These are phyloP conservation scores for Stenoptilia bipunctidactyla DNA, from an alignment of 2,888 invertebrate species.

Conservation along the genomic window DNA sequence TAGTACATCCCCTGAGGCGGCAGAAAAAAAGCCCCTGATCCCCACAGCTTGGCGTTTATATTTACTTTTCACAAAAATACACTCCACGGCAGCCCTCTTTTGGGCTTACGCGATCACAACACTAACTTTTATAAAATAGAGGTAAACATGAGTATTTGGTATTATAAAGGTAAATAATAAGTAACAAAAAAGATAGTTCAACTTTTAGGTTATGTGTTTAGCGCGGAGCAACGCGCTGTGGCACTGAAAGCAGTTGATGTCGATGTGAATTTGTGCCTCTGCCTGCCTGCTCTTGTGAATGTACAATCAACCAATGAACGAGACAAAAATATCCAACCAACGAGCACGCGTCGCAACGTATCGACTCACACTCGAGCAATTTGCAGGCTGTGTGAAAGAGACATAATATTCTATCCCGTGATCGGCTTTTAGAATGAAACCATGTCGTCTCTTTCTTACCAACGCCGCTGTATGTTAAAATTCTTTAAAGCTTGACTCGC, in stretches of 20 bases:
- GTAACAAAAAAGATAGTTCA: constrained; percentile 40
- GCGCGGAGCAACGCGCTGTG: constrained; percentile 66
- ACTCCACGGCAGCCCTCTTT: constrained; percentile 58
- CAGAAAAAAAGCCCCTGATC: constrained; percentile 95
- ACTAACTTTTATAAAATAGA: constrained; percentile 61
- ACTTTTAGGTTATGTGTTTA: constrained; percentile 65
- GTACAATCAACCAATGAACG: constrained; percentile 42
- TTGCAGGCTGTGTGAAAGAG: constrained; percentile 19
- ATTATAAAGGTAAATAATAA: constrained; percentile 31
- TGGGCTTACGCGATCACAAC: constrained; percentile 60
- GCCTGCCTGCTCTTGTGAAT: neutral
- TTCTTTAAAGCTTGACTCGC: no score
- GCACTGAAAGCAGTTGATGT: constrained; percentile 65
- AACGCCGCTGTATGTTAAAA: neutral
- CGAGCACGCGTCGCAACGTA: constrained; percentile 41
- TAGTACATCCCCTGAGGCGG: constrained; percentile 97
- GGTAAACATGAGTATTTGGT: constrained; percentile 61
- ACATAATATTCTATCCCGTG: constrained; percentile 32
- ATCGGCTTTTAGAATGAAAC: constrained; percentile 28
- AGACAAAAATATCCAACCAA: constrained; percentile 22
- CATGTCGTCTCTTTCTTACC: constrained; percentile 18
- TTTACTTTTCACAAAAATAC: constrained; percentile 73
- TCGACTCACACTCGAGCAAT: constrained; percentile 30
- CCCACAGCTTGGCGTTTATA: constrained; percentile 96
- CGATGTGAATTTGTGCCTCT: constrained; percentile 35